Evolutionary conservation across 2,113 vertebrate genomes (phyloP).

Genomic region (Spea bombifrons): DNA sequence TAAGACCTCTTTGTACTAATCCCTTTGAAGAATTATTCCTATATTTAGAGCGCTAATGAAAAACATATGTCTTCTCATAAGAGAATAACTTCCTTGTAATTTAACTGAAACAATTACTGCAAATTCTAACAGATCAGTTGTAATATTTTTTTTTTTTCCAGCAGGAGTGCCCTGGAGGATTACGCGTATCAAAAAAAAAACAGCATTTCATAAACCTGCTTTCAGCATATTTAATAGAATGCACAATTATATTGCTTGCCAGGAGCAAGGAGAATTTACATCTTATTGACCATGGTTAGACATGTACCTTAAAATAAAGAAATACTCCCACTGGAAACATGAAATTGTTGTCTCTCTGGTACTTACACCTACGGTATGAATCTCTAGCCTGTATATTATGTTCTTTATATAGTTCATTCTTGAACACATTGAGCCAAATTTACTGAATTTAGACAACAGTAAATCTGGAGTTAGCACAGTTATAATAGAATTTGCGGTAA

Average conservation of each 20-base stretch:
- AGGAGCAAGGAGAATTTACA: conserved; percentile 45
- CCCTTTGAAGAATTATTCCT: conserved; percentile 43
- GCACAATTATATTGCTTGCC: conserved; percentile 50
- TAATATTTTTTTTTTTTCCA: conserved; percentile 28
- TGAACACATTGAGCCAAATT: too few species aligned
- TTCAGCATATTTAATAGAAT: conserved; percentile 52
- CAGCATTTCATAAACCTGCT: conserved; percentile 45
- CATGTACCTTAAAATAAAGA: conserved; percentile 61
- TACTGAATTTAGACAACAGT: too few species aligned
- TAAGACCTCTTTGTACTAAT: conserved; percentile 40
- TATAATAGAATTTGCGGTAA: too few species aligned
- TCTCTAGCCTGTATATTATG: not conserved
- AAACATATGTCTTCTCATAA: conserved; percentile 45
- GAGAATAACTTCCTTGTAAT: conserved; percentile 53
- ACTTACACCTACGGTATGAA: not conserved
- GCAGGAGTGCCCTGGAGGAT: conserved; percentile 27
- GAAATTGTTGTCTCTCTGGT: conserved; percentile 49
- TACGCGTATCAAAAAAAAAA: conserved; percentile 31
- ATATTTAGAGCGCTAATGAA: conserved; percentile 40
- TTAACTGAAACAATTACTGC: conserved; percentile 60
- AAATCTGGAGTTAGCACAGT: too few species aligned
- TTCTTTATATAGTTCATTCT: too few species aligned
- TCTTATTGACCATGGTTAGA: conserved; percentile 49
- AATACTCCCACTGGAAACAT: conserved; percentile 55
- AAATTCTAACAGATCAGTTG: conserved; percentile 31